Evolutionary conservation across 2,888 invertebrate species (phyloP).

Genomic region (Euphydryas editha): DNA sequence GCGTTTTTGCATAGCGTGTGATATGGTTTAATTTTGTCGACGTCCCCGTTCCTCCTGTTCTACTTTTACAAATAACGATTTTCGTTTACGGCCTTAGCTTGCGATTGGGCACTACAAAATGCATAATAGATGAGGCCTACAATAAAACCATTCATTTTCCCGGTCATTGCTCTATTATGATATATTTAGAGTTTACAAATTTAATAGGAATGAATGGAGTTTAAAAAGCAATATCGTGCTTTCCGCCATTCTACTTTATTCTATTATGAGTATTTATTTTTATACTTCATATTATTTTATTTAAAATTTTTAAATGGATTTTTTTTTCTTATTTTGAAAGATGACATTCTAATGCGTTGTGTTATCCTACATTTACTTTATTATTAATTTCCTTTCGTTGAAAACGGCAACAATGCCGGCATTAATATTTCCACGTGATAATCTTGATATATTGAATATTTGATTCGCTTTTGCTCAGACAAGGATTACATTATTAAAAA

Average conservation of each 20-base stretch:
- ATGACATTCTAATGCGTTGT: no score
- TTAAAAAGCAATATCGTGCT: constrained; percentile 31
- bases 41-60: constrained; percentile 51
- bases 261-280: neutral
- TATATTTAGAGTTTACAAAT: constrained; percentile 63
- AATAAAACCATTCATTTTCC: constrained; percentile 70
- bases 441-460: no score
- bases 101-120: constrained; percentile 68
- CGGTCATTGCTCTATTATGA: constrained; percentile 66
- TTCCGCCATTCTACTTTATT: constrained; percentile 10
- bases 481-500: neutral
- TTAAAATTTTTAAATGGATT: neutral
- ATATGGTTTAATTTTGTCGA: constrained; percentile 41
- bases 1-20: constrained; percentile 34
- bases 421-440: no score
- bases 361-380: no score
- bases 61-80: constrained; percentile 67
- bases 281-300: neutral
- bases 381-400: no score
- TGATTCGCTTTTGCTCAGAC: neutral
- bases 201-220: constrained; percentile 29
- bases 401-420: no score
- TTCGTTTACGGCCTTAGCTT: constrained; percentile 64
- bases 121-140: constrained; percentile 77
- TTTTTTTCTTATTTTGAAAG: no score